phyloP scores from a whole-genome alignment of 2,797 vertebrate genomes.

The Etheostoma nigrum region DNA sequence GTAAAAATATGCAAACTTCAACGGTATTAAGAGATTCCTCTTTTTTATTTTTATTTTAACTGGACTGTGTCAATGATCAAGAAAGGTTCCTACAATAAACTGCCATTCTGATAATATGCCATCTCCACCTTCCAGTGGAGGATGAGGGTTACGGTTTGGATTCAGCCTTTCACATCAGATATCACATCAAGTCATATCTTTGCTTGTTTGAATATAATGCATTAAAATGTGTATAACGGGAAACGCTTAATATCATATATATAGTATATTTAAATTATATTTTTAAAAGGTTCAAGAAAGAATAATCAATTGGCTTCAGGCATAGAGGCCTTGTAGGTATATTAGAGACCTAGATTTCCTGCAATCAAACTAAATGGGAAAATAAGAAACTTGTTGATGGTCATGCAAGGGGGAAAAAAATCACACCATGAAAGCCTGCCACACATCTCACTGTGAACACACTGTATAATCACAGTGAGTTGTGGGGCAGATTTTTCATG shows the following conservation, averaged over 20 bases:
- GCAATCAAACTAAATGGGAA: background rate
- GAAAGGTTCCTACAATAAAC: background rate
- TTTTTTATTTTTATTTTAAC: constrained; percentile 17
- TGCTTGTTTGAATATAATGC: constrained; percentile 6
- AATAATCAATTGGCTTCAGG: background rate
- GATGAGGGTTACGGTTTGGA: background rate
- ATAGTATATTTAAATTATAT: no score
- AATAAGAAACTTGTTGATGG: background rate
- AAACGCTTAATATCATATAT: background rate
- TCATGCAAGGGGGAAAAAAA: background rate
- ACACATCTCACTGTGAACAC: background rate
- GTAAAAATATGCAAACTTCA: background rate
- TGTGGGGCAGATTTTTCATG: no score
- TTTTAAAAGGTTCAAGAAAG: background rate
- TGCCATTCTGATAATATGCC: background rate
- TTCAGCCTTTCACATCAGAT: constrained; percentile 4
- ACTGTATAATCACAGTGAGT: no score
- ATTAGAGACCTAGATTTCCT: background rate
- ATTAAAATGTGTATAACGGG: background rate
- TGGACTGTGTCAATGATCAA: background rate
- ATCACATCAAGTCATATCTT: constrained; percentile 9
- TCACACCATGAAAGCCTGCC: background rate
- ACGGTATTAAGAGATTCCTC: background rate
- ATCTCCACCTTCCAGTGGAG: constrained; percentile 1
- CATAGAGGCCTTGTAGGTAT: background rate